Conservation (phyloP, 2,888 invertebrate species). For the Drosophila maculinotata region DNA sequence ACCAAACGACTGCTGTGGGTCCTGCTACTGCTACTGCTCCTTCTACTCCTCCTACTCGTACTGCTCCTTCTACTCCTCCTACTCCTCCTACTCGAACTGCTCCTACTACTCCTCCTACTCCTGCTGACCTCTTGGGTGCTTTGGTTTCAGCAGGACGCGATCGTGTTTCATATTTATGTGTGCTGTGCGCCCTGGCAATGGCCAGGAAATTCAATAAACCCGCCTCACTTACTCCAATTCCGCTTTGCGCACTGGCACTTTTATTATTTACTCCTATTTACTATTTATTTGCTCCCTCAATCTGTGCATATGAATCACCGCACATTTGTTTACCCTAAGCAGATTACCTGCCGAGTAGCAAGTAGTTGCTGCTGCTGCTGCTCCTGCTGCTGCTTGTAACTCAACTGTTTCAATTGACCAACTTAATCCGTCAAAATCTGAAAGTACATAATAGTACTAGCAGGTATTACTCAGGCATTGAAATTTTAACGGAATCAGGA, state of each 20-base stretch:
- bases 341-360: slow-evolving; percentile 32
- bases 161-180: slow-evolving; percentile 72
- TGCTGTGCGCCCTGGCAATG: slow-evolving; percentile 15
- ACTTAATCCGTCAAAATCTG: neutral
- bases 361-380: too few relatives aligned
- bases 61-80: neutral
- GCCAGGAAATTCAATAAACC: slow-evolving; percentile 60
- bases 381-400: neutral
- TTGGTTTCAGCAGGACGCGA: slow-evolving; percentile 17
- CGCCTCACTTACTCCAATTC: slow-evolving; percentile 51
- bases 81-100: neutral
- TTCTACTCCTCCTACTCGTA: neutral
- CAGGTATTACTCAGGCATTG: neutral
- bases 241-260: slow-evolving; percentile 55
- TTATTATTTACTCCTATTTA: slow-evolving; percentile 54
- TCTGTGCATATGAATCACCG: slow-evolving; percentile 34
- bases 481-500: too few relatives aligned
- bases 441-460: neutral
- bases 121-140: slow-evolving; percentile 44
- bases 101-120: neutral
- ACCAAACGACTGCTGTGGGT: too few relatives aligned
- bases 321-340: slow-evolving; percentile 37
- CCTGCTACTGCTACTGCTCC: neutral
- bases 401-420: slow-evolving; percentile 1
- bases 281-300: slow-evolving; percentile 53